Conservation (phyloP, 2,888 invertebrate genomes). For the Parascotia fuliginaria region DNA sequence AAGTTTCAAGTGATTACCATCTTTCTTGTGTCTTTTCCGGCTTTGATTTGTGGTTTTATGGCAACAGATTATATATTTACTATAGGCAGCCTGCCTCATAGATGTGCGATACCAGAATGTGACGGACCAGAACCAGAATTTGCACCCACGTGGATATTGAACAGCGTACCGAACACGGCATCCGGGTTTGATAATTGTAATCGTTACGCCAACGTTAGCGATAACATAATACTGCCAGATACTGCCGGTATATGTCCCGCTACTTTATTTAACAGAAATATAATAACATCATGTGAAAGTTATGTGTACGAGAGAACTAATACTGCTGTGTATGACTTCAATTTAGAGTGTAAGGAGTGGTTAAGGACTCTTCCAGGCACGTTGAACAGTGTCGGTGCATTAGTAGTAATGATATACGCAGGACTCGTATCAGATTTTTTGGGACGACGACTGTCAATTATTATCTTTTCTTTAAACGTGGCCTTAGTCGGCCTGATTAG, state of each 20-base stretch:
- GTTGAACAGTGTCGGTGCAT: conserved; percentile 89
- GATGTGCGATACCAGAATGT: conserved; percentile 69
- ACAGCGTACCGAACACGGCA: conserved; percentile 64
- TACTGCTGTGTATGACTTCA: conserved; percentile 73
- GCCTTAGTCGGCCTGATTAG: conserved; percentile 69
- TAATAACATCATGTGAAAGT: conserved; percentile 60
- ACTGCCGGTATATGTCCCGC: conserved; percentile 56
- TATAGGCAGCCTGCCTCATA: conserved; percentile 66
- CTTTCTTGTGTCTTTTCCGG: conserved; percentile 60
- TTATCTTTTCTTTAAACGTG: conserved; percentile 73
- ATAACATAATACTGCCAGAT: conserved; percentile 33
- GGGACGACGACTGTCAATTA: conserved; percentile 69
- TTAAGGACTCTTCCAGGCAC: conserved; percentile 90
- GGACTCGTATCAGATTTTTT: conserved; percentile 89
- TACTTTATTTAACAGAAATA: conserved; percentile 62
- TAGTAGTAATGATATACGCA: conserved; percentile 88
- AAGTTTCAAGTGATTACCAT: conserved; percentile 70
- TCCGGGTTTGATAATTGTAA: conserved; percentile 69
- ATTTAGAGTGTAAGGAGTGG: conserved; percentile 87
- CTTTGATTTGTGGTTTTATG: conserved; percentile 68
- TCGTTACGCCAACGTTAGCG: conserved; percentile 57
- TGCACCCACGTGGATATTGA: conserved; percentile 65
- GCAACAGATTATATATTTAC: conserved; percentile 77
- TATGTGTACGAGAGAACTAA: conserved; percentile 71
- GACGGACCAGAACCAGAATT: conserved; percentile 61